These are phyloP conservation scores for Galemys pyrenaicus DNA, from an alignment of 2,113 vertebrate genomes.

Conservation along the genomic window DNA sequence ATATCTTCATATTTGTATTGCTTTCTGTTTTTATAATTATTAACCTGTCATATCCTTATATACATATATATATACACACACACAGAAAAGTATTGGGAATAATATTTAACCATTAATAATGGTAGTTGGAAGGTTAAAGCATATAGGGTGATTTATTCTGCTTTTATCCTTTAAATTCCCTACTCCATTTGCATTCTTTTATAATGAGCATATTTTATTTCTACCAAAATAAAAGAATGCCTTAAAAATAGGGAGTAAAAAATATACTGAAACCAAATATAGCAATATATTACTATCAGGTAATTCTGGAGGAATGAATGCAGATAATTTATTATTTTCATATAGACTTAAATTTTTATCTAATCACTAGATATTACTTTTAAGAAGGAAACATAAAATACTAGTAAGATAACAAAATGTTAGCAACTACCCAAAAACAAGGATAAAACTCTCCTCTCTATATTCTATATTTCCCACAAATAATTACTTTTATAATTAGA, in stretches of 20 bases:
- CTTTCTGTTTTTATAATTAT: neutral
- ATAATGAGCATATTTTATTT: neutral
- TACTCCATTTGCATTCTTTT: neutral
- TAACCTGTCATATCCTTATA: neutral
- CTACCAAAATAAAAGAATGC: neutral
- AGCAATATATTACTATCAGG: neutral
- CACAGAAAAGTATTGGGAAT: neutral
- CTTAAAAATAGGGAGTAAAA: neutral
- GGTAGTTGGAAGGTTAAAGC: neutral
- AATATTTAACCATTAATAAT: neutral
- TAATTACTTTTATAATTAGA: neutral
- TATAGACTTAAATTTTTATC: neutral
- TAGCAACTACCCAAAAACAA: neutral
- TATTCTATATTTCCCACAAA: neutral
- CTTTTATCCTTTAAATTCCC: neutral
- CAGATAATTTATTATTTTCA: neutral
- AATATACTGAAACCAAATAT: neutral
- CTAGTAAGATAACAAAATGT: neutral
- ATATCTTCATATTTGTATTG: neutral
- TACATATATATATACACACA: neutral
- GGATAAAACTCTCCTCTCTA: neutral
- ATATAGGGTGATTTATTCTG: neutral
- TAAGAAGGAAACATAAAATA: neutral
- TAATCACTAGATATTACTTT: neutral
- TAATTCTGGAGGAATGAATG: neutral